A percentile compares a stretch with the other conserved stretches of the same genome.
These are phyloP conservation scores for Crax fasciolata DNA, from an alignment of 2,797 vertebrate species.

Conservation along the genomic window DNA sequence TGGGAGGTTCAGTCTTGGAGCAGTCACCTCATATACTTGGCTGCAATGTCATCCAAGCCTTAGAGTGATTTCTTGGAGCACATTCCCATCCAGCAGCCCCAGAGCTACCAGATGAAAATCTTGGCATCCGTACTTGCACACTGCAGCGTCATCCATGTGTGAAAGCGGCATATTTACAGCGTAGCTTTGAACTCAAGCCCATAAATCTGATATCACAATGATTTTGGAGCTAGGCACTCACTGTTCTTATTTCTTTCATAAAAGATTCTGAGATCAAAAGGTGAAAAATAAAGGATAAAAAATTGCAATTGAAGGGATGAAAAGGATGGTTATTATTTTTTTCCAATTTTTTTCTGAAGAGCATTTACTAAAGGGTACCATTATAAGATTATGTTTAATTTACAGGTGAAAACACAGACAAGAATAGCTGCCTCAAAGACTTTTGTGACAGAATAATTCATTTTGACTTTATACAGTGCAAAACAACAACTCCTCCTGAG, in stretches of 20 bases:
- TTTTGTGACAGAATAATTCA: background rate
- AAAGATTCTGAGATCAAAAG: background rate
- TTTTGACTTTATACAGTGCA: background rate
- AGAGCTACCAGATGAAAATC: background rate
- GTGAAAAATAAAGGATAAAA: background rate
- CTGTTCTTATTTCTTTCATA: background rate
- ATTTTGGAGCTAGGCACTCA: background rate
- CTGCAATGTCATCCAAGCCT: background rate
- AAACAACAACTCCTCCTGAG: background rate
- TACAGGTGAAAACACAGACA: background rate
- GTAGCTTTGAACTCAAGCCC: background rate
- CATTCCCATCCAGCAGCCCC: background rate
- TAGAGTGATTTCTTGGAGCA: background rate
- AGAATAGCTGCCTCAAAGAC: background rate
- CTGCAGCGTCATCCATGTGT: accelerated
- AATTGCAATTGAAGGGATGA: background rate
- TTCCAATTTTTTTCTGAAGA: background rate
- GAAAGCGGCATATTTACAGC: background rate
- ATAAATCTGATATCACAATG: background rate
- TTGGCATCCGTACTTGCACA: background rate
- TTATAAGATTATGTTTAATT: background rate
- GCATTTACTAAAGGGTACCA: background rate
- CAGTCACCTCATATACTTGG: background rate
- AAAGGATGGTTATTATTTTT: background rate
- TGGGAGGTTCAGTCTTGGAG: background rate